Base-by-base conservation (phyloP, 2,113 vertebrate genomes). In the Microcebus lehilahytsara region DNA sequence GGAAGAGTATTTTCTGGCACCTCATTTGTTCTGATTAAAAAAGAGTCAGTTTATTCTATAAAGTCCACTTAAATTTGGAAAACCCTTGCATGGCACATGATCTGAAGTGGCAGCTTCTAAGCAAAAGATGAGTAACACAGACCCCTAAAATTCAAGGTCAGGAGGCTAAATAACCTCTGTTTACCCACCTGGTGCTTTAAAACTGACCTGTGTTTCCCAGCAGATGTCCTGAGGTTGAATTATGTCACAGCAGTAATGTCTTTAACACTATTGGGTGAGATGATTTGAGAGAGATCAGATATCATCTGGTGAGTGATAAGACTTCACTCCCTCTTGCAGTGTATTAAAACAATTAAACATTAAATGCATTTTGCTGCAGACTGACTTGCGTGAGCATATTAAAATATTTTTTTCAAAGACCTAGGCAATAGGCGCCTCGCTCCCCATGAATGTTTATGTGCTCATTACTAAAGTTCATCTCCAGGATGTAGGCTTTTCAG, bases 391-490 rank as follows among this genome's bases (percentile, higher is more conserved):
- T n/a, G 30, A 85, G 46, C 85, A 37, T 69, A 79, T 90, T 88
- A 58, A 78, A 69, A 66, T 37, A 16, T 80, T 89, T 66, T 79
- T 84, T 79, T 79, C 91, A 19, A 64, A 93, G 78, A 40, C 75
- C 51, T 66, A 0, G 77, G 85, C 74, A 69, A 69, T 27, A 56
- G 51, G 51, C 56, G 16, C 46, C 6, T 12, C 1, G 71, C 75
- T 93, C 88, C 56, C 80, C 56, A 0, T 49, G 79, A 85, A 93
- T 75, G 80, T 86, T 88, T 42, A 56, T 27, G 49, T 0, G 0
- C 56, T 96, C 75, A 20, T 96, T 96, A 60, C 58, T 92, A 64
- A 91, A 89, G 93, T 75, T 81, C 92, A 86, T 87, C 97, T 96
- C 84, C 49, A 66, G 66, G 53, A 92, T 34, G 2, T 66, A 60